Evolutionary conservation across 2,888 invertebrate genomes (phyloP), one percentile per base, ranked within the genome.

Genomic region (Asteroscopus sphinx): DNA sequence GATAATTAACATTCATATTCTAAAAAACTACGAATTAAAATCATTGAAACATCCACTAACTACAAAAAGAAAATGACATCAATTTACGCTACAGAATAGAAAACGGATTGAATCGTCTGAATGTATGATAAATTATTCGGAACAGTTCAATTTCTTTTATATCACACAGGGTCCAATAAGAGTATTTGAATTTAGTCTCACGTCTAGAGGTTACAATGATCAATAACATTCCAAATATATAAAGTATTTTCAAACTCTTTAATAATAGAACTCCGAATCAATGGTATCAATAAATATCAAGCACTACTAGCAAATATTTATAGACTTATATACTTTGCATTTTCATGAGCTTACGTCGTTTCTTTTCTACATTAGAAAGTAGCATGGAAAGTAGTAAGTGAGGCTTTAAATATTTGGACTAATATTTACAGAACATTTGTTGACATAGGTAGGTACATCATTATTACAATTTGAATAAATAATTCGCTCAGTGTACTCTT

Each of bases 81-180:
- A 16, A 28, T 40, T 32, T 30, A 32, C 16, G 3, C 33, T 48
- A 46, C 8, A 47, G 30, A 52, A 49, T 56, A 41, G 12, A 37
- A 49, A 57, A 49, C 6, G 26, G 26, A 45, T 58, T 44, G 21
- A 40, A 48, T 46, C 17, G 4, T 45, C 33, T 46, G 25, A 37
- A 46, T 35, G n/a, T 42, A 42, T 54, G 47, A 53, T 55, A 58
- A 68, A 68, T 71, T 58, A 72, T 72, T 66, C 48, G 53, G 51
- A 61, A 40, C 39, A 44, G 53, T 45, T 41, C n/a, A 45, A 42
- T 53, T 68, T 40, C 0, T 54, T 57, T 55, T 39, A 25, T 54
- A 39, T 53, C n/a, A 42, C 15, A 42, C 6, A 25, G 28, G 21
- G 11, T 11, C 35, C 6, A 17, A 59, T 52, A 49, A 13, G 42